Evolutionary conservation across 2,113 vertebrate species (phyloP), one percentile per base, ranked within the genome.

Genomic region (Diglossa brunneiventris): DNA sequence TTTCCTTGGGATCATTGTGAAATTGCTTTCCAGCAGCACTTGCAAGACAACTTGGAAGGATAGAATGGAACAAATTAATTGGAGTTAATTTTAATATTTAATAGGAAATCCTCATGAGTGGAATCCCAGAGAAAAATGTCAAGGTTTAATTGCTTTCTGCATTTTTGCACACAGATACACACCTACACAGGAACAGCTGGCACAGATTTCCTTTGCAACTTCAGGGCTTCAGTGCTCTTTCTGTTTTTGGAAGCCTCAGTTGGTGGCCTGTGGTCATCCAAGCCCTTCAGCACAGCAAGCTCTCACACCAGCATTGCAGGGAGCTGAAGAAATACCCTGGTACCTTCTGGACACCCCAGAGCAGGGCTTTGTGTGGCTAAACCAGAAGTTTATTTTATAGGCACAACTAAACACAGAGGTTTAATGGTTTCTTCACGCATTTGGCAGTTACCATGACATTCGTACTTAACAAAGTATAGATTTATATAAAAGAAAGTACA

Each of bases 101-200:
- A 70, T 70, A 64, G 76, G 53, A 92, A 93, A 68, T 64, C 33
- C 56, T 92, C 31, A 2, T 53, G 52, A 92, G 83, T 14, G 22
- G 44, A 96, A 83, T 89, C 58, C 33, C 7, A 8, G 35, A 72
- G 47, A 75, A 83, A 75, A 90, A 89, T 56, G 19, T 90, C 76
- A 87, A 49, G 74, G 85, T 88, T 81, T 86, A 96, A 95, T 89
- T 92, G 72, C 68, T 90, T 95, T 90, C 79, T 90, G 46, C 13
- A 42, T 86, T 95, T 93, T 83, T 94, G 68, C 35, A 50, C 28
- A 33, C 7, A 70, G 26, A 35, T 37, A 52, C 35, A 63, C 14
- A 6, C 33, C 31, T 41, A 33, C 58, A 55, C 41, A 77, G 82
- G 50, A 88, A 79, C 63, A 93, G 35, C 68, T 74, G 90, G 42